Evolutionary conservation across 2,797 vertebrate species (phyloP), one percentile per base, ranked within the genome.

Genomic region (Luscinia megarhynchos): DNA sequence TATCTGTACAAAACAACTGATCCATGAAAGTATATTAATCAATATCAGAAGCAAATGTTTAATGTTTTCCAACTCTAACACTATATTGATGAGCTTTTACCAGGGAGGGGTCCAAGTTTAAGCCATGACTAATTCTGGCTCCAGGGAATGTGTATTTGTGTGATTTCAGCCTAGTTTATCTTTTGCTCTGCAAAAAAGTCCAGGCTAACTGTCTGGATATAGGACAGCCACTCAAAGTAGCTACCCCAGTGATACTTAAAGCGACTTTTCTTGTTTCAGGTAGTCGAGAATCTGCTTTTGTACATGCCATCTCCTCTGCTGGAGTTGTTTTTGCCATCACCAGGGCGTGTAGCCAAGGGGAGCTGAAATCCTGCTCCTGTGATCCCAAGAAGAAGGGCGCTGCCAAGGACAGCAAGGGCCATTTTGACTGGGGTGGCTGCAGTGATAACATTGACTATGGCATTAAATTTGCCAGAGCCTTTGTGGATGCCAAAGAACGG

Each of bases 361-460:
- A 99, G 90, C 97, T 99, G 96, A 98, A 99, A 91, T 98, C 98
- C 69, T 99, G 99, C 95, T 99, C 99, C 90, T 99, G 99, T 20
- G 99, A 99, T 79, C 99, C 99, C 30, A 98, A 98, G 63, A 99
- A 99, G 97, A 99, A 98, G 85, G 99, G 99, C 26, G 97, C 98
- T 5, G 98, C 98, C 34, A 98, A 91, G 91, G 99, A 99, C 91
- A 97, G 90, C 97, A 98, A 97, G 87, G 99, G 99, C 72, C 91
- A 96, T 38, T 99, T 99, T 30, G 97, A 98, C 96, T 99, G 99
- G 99, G 99, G 99, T 15, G 99, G 99, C 97, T 99, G 99, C 98
- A 99, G 99, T 1, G 99, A 99, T 94, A 99, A 99, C 84, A 98
- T 99, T 48, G 98, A 99, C 90, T 99, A 99, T 38, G 99, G 99